phyloP scores from a whole-genome alignment of 2,113 vertebrate genomes.

The Caranx ignobilis region DNA sequence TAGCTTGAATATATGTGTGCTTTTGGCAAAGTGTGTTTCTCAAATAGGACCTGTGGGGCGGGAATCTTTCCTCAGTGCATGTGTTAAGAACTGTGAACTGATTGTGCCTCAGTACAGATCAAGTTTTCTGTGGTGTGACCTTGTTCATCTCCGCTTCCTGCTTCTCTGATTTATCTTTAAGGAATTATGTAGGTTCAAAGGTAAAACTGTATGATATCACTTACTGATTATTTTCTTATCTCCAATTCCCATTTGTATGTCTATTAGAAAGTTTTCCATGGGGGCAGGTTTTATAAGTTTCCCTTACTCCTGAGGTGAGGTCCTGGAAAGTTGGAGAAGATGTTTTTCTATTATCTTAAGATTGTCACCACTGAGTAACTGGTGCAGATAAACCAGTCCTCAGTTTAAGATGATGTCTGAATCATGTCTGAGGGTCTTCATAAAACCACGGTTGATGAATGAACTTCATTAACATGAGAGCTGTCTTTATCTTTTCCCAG shows the following conservation, averaged over 20 bases:
- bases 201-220: constrained; percentile 3
- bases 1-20: not conserved
- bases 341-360: too few species aligned
- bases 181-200: not conserved
- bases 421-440: constrained; percentile 6
- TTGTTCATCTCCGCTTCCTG: constrained; percentile 3
- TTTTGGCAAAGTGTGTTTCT: not conserved
- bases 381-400: not conserved
- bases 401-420: not conserved
- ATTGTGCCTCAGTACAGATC: constrained; percentile 21
- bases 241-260: not conserved
- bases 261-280: constrained; percentile 7
- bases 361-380: too few species aligned
- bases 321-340: too few species aligned
- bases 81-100: not conserved
- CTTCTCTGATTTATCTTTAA: constrained; percentile 36
- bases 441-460: not conserved
- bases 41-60: not conserved
- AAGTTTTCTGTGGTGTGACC: not conserved
- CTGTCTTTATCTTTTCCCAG: not conserved
- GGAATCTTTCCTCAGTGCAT: constrained; percentile 12
- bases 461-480: not conserved
- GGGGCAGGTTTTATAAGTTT: too few species aligned
- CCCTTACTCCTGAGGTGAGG: too few species aligned
- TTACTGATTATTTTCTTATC: not conserved